phyloP scores from a whole-genome alignment of 1,140 invertebrate genomes.

The Drosophila punjabiensis region DNA sequence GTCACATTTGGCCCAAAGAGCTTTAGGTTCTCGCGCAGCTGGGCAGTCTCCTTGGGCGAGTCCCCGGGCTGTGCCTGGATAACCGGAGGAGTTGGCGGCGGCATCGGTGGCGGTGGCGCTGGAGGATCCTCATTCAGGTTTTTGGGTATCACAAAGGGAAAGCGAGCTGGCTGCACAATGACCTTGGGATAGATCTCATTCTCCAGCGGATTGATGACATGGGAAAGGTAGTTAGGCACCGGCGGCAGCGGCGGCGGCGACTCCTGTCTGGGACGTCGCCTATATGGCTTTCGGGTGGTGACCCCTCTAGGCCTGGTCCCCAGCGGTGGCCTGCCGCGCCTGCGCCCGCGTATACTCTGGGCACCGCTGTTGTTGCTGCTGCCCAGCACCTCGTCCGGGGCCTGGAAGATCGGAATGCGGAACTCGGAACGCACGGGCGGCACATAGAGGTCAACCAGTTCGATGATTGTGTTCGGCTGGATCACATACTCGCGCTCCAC shows the following conservation, averaged over 20 bases:
- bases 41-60: background rate
- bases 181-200: slow-evolving; percentile 39
- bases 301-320: background rate
- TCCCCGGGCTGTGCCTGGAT: background rate
- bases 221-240: slow-evolving; percentile 16
- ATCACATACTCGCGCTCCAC: slow-evolving; percentile 2
- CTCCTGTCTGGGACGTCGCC: background rate
- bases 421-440: slow-evolving; percentile 2
- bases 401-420: background rate
- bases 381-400: too few species aligned
- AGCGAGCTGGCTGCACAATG: slow-evolving; percentile 19
- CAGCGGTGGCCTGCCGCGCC: background rate
- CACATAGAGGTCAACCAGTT: slow-evolving; percentile 37
- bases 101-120: background rate
- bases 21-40: slow-evolving; percentile 2
- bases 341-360: background rate
- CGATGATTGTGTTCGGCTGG: slow-evolving; percentile 25
- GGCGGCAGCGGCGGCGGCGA: slow-evolving; percentile 16
- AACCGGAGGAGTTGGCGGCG: background rate
- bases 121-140: background rate
- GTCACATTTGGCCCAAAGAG: slow-evolving; percentile 27
- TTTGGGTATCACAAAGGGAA: slow-evolving; percentile 16
- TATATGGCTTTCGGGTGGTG: background rate
- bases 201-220: slow-evolving; percentile 38
- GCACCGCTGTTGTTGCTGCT: fast-evolving